A percentile compares a stretch with the other conserved stretches of the same genome.
These are phyloP conservation scores for Tylochromis polylepis DNA, from an alignment of 2,113 vertebrate species.

Conservation along the genomic window DNA sequence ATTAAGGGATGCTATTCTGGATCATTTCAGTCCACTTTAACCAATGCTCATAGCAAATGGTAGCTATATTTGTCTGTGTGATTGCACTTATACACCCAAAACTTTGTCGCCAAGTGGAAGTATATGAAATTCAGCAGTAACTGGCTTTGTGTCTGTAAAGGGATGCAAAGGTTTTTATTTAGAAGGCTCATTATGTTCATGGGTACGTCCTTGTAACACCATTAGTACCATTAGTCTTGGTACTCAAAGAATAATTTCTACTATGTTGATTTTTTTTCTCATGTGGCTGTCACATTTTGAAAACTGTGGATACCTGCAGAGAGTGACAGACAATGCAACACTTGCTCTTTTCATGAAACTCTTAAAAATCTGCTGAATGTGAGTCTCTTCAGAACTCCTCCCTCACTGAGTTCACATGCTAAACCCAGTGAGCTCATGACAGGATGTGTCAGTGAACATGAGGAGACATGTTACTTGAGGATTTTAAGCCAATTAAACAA, in stretches of 20 bases:
- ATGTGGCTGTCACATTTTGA: neutral
- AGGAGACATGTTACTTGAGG: neutral
- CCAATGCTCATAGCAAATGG: neutral
- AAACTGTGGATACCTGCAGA: neutral
- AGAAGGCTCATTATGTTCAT: neutral
- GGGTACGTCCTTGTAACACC: neutral
- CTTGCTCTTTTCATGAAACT: neutral
- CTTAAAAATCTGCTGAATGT: neutral
- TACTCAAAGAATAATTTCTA: neutral
- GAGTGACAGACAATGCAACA: neutral
- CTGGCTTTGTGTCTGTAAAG: neutral
- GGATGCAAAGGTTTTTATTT: neutral
- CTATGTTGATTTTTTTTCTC: neutral
- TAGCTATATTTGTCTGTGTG: neutral
- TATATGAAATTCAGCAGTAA: neutral
- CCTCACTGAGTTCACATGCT: neutral
- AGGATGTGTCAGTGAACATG: neutral
- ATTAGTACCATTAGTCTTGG: neutral
- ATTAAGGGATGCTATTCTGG: neutral
- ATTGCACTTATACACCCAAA: neutral
- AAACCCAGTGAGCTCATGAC: neutral
- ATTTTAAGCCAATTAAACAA: constrained; percentile 14
- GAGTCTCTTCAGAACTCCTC: neutral
- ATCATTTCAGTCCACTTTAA: neutral
- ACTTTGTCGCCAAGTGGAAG: accelerated